Conservation (phyloP, 37 sponge, comb jelly and placozoan species). For the Dysidea cf. avara region DNA sequence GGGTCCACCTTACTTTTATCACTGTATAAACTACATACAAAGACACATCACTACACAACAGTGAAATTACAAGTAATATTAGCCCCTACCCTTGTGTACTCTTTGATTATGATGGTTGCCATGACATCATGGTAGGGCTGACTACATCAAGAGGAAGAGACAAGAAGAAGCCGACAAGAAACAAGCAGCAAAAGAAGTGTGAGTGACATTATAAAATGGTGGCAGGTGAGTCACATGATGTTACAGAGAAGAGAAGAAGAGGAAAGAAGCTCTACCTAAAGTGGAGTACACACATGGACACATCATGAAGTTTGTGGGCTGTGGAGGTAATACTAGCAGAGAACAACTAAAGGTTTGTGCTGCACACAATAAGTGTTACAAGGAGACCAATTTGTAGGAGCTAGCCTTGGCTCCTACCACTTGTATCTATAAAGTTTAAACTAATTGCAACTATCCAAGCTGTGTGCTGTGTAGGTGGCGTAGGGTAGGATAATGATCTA, state of each 20-base stretch:
- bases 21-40: no score
- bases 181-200: slow-evolving; percentile 18
- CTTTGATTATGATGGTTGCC: background rate
- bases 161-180: slow-evolving; percentile 25
- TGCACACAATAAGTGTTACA: no score
- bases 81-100: no score
- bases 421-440: no score
- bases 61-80: no score
- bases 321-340: slow-evolving; percentile 30
- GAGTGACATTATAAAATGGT: background rate
- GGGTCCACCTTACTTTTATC: no score
- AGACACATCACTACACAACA: no score
- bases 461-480: no score
- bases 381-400: no score
- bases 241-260: background rate
- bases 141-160: slow-evolving; percentile 43
- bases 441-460: no score
- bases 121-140: slow-evolving; percentile 20
- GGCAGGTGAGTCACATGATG: background rate
- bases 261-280: background rate
- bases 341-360: slow-evolving; percentile 44
- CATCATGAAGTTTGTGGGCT: slow-evolving; percentile 62
- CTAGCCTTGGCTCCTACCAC: no score
- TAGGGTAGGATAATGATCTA: no score
- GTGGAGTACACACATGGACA: slow-evolving; percentile 28